phyloP scores from a whole-genome alignment of 64 coral and sea anemone species.

The Montipora sp. region DNA sequence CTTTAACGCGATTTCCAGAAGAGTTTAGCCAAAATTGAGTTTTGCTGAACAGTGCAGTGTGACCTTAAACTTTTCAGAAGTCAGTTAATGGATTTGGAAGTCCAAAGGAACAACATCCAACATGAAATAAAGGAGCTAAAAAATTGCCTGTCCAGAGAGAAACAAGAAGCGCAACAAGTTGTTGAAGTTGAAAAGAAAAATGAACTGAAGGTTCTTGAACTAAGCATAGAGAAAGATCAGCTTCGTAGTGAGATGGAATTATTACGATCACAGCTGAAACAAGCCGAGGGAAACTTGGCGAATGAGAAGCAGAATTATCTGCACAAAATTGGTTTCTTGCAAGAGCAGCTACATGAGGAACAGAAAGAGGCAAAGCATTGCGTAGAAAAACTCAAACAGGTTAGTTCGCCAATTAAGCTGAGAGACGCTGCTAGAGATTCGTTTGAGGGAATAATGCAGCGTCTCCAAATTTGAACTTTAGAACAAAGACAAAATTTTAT shows the following conservation, averaged over 20 bases:
- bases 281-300: slow-evolving; percentile 46
- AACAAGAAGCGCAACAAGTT: slow-evolving; percentile 78
- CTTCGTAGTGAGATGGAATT: slow-evolving; percentile 79
- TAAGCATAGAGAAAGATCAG: slow-evolving; percentile 82
- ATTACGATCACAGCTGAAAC: slow-evolving; percentile 71
- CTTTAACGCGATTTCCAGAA: no score
- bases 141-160: slow-evolving; percentile 61
- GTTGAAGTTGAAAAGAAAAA: slow-evolving; percentile 86
- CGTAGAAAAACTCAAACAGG: slow-evolving; percentile 79
- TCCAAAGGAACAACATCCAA: slow-evolving; percentile 66
- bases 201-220: slow-evolving; percentile 84
- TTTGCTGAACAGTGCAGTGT: no score
- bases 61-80: slow-evolving; percentile 40
- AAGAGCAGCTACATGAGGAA: slow-evolving; percentile 84
- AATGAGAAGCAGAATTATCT: slow-evolving; percentile 69
- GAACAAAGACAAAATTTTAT: no score
- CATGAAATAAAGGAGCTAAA: slow-evolving; percentile 86
- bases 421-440: no score
- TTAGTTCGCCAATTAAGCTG: not conserved
- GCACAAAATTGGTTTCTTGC: slow-evolving; percentile 71
- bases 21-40: no score
- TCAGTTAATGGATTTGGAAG: slow-evolving; percentile 87
- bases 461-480: no score
- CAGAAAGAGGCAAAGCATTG: slow-evolving; percentile 69
- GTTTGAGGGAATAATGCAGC: no score